Percentiles rank a stretch among this genome's conserved stretches.
Conservation (phyloP, 2,797 vertebrate genomes). For the Coccyzus lansbergi region DNA sequence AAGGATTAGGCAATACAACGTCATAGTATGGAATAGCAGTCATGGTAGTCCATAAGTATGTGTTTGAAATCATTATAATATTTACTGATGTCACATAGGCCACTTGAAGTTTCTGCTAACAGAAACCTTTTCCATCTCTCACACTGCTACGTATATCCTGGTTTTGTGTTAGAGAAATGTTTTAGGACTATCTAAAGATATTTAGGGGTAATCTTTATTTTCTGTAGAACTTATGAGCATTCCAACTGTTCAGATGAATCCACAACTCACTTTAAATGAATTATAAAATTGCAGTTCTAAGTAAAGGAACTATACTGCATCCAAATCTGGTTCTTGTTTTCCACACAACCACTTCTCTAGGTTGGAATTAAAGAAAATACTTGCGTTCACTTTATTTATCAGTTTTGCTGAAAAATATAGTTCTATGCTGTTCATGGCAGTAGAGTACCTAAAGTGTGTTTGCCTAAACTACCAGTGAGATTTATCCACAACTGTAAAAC, state of each 20-base stretch:
- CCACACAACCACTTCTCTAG: not conserved
- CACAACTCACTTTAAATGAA: not conserved
- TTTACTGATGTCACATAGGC: not conserved
- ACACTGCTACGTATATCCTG: not conserved
- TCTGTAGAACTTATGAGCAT: not conserved
- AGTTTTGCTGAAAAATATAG: not conserved
- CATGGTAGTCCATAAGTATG: not conserved
- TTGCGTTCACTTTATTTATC: not conserved
- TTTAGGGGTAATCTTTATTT: not conserved
- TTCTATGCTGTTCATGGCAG: not conserved
- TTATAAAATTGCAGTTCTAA: not conserved
- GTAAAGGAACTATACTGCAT: not conserved
- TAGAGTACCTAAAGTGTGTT: not conserved
- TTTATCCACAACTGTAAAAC: not conserved
- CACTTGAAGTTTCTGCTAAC: not conserved
- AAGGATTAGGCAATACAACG: not conserved
- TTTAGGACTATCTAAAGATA: not conserved
- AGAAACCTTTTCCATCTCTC: not conserved
- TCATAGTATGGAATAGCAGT: not conserved
- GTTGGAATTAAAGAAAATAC: not conserved
- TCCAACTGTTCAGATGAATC: not conserved
- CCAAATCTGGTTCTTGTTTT: not conserved
- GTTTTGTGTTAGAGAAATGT: not conserved
- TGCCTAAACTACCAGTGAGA: not conserved
- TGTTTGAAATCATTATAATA: not conserved